A percentile compares a stretch with the other conserved stretches of the same genome.
phyloP scores from a whole-genome alignment of 1,140 invertebrate genomes.

The Odontomachus brunneus region DNA sequence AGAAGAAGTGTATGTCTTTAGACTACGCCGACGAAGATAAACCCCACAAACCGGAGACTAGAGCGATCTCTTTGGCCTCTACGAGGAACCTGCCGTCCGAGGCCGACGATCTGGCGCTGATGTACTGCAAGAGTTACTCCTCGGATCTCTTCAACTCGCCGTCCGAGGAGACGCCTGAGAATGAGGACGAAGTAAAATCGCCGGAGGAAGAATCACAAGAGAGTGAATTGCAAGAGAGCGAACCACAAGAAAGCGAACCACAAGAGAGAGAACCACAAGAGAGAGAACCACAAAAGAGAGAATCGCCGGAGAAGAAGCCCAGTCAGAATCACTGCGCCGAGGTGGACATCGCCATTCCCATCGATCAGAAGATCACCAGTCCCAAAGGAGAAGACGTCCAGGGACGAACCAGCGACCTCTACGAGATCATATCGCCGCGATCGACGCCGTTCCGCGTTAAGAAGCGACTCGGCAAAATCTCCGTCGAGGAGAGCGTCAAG shows the following conservation, averaged over 20 bases:
- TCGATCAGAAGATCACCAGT: constrained; percentile 75
- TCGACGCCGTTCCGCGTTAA: constrained; percentile 82
- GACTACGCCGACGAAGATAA: constrained; percentile 83
- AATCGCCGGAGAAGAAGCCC: constrained; percentile 6
- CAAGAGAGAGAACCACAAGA: constrained; percentile 28
- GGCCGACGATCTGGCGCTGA: constrained; percentile 65
- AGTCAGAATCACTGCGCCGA: constrained; percentile 74
- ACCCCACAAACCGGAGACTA: constrained; percentile 73
- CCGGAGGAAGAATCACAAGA: background rate
- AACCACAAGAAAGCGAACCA: constrained; percentile 3
- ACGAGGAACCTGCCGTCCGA: constrained; percentile 75
- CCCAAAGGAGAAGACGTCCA: constrained; percentile 72
- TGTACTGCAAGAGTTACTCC: constrained; percentile 77
- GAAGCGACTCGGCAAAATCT: constrained; percentile 82
- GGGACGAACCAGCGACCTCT: constrained; percentile 78
- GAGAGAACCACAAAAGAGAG: constrained; percentile 22
- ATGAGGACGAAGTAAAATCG: background rate
- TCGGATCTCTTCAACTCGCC: constrained; percentile 81
- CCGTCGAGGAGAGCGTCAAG: constrained; percentile 81
- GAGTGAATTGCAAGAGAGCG: background rate
- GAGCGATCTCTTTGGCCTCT: constrained; percentile 79
- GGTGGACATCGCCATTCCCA: constrained; percentile 78
- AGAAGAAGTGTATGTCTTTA: constrained; percentile 81
- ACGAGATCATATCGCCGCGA: constrained; percentile 82
- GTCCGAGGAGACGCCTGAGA: constrained; percentile 62